Evolutionary conservation across 2,113 vertebrate genomes (phyloP).

Genomic region (Acanthisitta chloris): DNA sequence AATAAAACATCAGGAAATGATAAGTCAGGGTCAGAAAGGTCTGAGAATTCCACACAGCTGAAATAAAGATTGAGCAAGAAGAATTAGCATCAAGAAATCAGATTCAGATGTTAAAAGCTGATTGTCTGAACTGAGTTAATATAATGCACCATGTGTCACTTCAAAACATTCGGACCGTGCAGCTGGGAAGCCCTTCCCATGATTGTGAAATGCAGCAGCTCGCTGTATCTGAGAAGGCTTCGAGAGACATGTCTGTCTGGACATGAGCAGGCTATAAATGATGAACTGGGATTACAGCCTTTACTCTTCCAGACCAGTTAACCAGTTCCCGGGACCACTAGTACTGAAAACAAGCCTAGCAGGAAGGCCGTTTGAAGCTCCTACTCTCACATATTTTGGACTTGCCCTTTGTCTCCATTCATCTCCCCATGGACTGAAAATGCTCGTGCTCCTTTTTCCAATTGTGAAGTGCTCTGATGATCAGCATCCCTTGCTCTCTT

Average conservation of each 20-base stretch:
- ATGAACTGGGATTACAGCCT: background rate
- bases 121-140: conserved; percentile 52
- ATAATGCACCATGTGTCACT: conserved; percentile 62
- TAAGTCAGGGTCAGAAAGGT: conserved; percentile 2
- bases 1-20: conserved; percentile 6
- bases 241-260: background rate
- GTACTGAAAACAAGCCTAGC: background rate
- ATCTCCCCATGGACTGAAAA: background rate
- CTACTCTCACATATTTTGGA: background rate
- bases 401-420: background rate
- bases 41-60: conserved; percentile 54
- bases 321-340: background rate
- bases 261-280: background rate
- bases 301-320: background rate
- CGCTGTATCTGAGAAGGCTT: background rate
- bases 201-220: conserved; percentile 49
- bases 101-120: conserved; percentile 64
- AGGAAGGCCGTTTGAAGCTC: background rate
- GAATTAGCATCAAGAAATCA: conserved; percentile 64
- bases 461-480: accelerated
- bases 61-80: conserved; percentile 66
- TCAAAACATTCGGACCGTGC: conserved; percentile 49
- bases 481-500: background rate
- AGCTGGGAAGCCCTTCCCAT: conserved; percentile 56
- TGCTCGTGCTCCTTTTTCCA: accelerated